Percentiles rank a stretch among this genome's conserved stretches.
phyloP scores from a whole-genome alignment of 2,797 vertebrate genomes.

The Trichosurus vulpecula region DNA sequence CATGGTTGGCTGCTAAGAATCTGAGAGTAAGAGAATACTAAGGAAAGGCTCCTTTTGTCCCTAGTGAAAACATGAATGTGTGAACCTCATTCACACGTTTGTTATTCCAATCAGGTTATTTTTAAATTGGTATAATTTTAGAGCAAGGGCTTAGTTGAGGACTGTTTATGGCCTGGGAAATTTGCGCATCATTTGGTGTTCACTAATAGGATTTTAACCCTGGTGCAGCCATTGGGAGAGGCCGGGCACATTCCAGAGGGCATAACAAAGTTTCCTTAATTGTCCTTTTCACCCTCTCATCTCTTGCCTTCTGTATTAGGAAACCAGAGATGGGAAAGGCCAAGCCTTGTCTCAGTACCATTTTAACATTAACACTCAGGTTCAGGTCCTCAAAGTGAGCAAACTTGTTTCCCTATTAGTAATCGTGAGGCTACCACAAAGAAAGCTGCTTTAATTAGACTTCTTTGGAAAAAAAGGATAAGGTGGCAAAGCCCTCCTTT shows the following conservation, averaged over 20 bases:
- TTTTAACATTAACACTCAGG: not conserved
- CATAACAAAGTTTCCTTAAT: not conserved
- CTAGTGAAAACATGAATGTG: constrained; percentile 54
- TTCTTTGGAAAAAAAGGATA: not conserved
- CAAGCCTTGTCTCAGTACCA: constrained; percentile 10
- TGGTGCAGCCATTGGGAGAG: constrained; percentile 2
- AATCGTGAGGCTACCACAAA: not conserved
- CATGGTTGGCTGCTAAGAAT: constrained; percentile 50
- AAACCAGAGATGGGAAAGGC: constrained; percentile 43
- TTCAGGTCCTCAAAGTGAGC: constrained; percentile 5
- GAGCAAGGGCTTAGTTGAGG: constrained; percentile 32
- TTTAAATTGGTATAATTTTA: constrained; percentile 30
- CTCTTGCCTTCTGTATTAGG: constrained; percentile 43
- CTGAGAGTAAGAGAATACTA: constrained; percentile 46
- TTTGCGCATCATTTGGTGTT: constrained; percentile 49
- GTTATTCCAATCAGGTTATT: constrained; percentile 71
- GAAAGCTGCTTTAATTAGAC: not conserved
- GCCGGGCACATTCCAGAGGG: constrained; percentile 25
- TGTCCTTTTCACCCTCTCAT: not conserved
- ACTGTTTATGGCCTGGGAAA: constrained; percentile 66
- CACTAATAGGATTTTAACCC: constrained; percentile 46
- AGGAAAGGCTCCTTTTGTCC: constrained; percentile 61
- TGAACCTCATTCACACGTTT: constrained; percentile 68
- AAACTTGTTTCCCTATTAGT: constrained; percentile 9
- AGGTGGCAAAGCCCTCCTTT: not conserved